Evolutionary conservation across 2,113 vertebrate species (phyloP), one percentile per base, ranked within the genome.

Genomic region (Amblyornis subalaris): DNA sequence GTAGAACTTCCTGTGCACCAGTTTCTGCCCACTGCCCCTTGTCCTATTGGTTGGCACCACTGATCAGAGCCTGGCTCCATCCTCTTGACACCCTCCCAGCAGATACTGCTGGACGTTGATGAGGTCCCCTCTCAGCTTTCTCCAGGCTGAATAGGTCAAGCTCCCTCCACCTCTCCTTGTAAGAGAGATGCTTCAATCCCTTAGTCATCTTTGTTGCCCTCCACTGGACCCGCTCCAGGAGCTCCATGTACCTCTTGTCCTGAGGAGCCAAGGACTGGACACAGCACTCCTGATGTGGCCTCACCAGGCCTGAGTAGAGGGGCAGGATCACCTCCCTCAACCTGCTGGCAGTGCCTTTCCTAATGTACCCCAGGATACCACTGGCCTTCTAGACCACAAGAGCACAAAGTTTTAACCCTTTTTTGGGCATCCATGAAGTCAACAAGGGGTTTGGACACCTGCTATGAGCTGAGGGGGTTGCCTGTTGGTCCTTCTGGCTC

Each of bases 381-480:
- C 1, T n/a, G 15, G 2, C 24, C 8, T n/a, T 51, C 28, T 40
- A n/a, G n/a, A 7, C n/a, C 11, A 12, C 28, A 40, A 45, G 20
- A 20, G 38, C 28, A 42, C 61, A 64, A 42, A 19, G 8, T 7
- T 57, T 55, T 24, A 60, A 24, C 35, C 8, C 13, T 24, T 9
- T 74, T 50, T 23, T 11, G 25, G 12, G 25, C n/a, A 14, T 15
- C 38, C 7, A 0, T 20, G 47, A 18, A 38, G 25, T 7, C 4
- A 33, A 1, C 0, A 2, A 3, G 2, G 31, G 3, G 14, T 3
- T 33, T 1, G 1, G 35, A 40, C 6, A 25, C 6, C 7, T 51
- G 40, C 40, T 20, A 4, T 36, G 38, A 18, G 48, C 14, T 40
- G 19, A 38, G 33, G 7, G 25, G 10, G 10, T 13, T 71, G 48